Percentiles rank a stretch among this genome's conserved stretches.
Evolutionary conservation across 2,113 vertebrate species (phyloP).

Genomic region (Alligator mississippiensis): DNA sequence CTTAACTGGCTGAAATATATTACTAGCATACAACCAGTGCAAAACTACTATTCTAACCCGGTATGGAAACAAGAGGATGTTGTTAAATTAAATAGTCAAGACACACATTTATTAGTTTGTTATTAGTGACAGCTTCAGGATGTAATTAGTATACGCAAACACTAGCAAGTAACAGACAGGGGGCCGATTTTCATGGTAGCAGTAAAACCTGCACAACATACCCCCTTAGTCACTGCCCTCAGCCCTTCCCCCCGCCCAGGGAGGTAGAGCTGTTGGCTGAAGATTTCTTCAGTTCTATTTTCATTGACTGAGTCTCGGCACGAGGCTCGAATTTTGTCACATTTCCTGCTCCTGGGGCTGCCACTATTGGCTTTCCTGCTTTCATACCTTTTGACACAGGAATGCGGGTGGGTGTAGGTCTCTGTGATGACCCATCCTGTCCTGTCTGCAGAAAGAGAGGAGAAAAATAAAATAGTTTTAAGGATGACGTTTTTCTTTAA

Average conservation of each 20-base stretch:
- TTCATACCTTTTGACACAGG: slow-evolving; percentile 96
- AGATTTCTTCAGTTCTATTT: slow-evolving; percentile 96
- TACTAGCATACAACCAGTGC: not conserved
- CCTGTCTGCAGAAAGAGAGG: slow-evolving; percentile 82
- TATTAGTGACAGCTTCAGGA: slow-evolving; percentile 65
- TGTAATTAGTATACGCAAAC: slow-evolving; percentile 73
- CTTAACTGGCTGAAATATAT: not conserved
- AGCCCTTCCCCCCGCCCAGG: slow-evolving; percentile 86
- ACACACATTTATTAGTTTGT: slow-evolving; percentile 73
- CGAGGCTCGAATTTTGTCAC: slow-evolving; percentile 90
- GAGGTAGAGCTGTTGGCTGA: slow-evolving; percentile 82
- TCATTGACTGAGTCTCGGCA: slow-evolving; percentile 93
- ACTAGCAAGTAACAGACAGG: slow-evolving; percentile 58
- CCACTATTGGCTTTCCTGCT: slow-evolving; percentile 88
- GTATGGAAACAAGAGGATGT: slow-evolving; percentile 40
- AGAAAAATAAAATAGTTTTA: slow-evolving; percentile 1
- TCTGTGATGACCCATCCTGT: slow-evolving; percentile 86
- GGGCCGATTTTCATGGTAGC: slow-evolving; percentile 71
- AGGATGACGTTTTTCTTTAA: not conserved
- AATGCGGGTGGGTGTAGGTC: slow-evolving; percentile 90
- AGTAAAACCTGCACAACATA: slow-evolving; percentile 79
- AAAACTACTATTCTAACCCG: not conserved
- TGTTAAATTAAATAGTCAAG: slow-evolving; percentile 59
- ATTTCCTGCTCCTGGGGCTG: slow-evolving; percentile 88
- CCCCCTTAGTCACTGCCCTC: slow-evolving; percentile 83